phyloP scores from a whole-genome alignment of 2,113 vertebrate species.

The Romanogobio albipinnatus region DNA sequence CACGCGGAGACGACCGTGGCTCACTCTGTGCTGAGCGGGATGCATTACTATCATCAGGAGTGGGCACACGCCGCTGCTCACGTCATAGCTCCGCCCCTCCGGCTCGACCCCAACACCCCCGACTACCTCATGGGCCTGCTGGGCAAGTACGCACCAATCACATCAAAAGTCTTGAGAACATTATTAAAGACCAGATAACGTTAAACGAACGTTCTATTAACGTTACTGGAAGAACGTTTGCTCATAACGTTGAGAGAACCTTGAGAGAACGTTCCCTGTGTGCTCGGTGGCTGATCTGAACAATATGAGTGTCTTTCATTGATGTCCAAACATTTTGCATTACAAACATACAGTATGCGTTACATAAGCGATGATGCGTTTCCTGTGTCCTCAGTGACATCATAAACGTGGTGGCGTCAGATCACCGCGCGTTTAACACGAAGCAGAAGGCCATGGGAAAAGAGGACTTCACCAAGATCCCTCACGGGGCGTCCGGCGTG shows the following conservation, averaged over 20 bases:
- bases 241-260: too few relatives aligned
- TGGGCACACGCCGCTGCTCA: constrained; percentile 92
- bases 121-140: constrained; percentile 94
- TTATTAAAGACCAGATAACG: too few relatives aligned
- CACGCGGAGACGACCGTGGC: constrained; percentile 91
- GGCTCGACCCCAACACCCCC: constrained; percentile 92
- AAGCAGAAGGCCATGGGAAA: constrained; percentile 97
- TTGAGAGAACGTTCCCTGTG: too few relatives aligned
- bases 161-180: too few relatives aligned
- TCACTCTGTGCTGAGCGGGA: constrained; percentile 87
- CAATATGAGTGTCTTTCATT: too few relatives aligned
- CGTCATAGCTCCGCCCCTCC: constrained; percentile 90
- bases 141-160: constrained; percentile 83
- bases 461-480: constrained; percentile 99
- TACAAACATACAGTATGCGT: too few relatives aligned
- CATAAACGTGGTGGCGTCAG: constrained; percentile 87
- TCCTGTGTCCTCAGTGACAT: constrained; percentile 80
- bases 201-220: too few relatives aligned
- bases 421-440: constrained; percentile 92
- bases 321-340: too few relatives aligned
- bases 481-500: constrained; percentile 89
- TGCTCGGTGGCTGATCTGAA: too few relatives aligned
- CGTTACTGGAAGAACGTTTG: too few relatives aligned
- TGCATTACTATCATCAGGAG: constrained; percentile 97
- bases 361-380: neutral